Conservation (phyloP, 1,140 invertebrate species). For the Nautilus pompilius region DNA sequence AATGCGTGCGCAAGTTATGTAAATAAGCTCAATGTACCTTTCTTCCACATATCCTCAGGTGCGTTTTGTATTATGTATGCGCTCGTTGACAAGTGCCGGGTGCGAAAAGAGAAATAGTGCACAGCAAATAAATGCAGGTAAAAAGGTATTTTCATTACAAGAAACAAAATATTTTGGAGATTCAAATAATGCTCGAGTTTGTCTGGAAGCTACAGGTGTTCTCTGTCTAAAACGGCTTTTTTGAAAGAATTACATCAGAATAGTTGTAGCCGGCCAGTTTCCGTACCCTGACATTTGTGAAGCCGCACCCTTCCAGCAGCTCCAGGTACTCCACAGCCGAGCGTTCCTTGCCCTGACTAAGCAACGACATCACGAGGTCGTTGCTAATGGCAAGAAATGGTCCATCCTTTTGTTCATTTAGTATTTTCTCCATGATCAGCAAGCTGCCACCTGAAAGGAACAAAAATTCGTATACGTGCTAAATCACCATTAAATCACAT, state of each 20-base stretch:
- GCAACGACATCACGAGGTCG: slow-evolving; percentile 28
- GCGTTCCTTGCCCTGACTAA: slow-evolving; percentile 28
- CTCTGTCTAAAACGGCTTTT: slow-evolving; percentile 26
- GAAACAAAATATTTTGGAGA: no score
- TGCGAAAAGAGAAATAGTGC: no score
- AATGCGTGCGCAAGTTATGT: no score
- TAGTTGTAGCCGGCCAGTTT: slow-evolving; percentile 23
- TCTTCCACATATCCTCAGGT: no score
- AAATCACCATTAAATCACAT: no score
- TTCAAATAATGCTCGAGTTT: no score
- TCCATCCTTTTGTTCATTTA: slow-evolving; percentile 24
- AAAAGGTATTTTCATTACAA: no score
- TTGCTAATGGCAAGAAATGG: slow-evolving; percentile 26
- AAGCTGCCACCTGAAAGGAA: slow-evolving; percentile 30
- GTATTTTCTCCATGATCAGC: slow-evolving; percentile 32
- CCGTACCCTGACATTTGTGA: slow-evolving; percentile 26
- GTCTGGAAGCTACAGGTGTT: no score
- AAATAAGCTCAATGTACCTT: no score
- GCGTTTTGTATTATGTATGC: no score
- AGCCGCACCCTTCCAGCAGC: slow-evolving; percentile 29
- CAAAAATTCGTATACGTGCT: not conserved
- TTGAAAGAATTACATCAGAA: slow-evolving; percentile 30
- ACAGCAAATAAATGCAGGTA: no score
- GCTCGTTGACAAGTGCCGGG: no score
- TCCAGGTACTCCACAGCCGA: slow-evolving; percentile 25